Evolutionary conservation across 2,113 vertebrate genomes (phyloP).

Genomic region (Microcebus tavaratra): DNA sequence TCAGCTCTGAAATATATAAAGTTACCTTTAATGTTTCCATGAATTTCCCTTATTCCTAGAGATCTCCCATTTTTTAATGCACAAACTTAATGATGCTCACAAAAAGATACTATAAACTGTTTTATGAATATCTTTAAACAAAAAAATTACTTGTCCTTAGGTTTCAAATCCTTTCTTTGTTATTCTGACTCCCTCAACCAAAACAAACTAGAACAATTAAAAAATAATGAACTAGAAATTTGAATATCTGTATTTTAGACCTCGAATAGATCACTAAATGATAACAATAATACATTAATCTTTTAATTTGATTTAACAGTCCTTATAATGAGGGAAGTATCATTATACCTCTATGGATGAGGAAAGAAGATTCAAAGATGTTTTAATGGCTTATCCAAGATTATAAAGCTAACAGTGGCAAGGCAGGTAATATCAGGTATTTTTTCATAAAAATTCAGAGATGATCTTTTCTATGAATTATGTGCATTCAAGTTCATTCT

Average conservation of each 20-base stretch:
- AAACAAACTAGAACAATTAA: slow-evolving; percentile 52
- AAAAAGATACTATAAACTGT: slow-evolving; percentile 55
- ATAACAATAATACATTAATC: neutral
- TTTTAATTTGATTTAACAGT: neutral
- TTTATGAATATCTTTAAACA: slow-evolving; percentile 34
- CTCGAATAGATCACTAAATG: neutral
- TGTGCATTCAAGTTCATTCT: neutral
- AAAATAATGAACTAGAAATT: neutral
- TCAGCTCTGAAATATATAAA: neutral
- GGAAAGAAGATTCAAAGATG: neutral
- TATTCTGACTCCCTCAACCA: slow-evolving; percentile 62
- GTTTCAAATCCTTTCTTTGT: neutral
- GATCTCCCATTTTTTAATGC: slow-evolving; percentile 49
- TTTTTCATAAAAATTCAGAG: slow-evolving; percentile 10
- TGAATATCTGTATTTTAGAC: neutral
- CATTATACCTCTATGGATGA: neutral
- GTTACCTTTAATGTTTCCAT: neutral
- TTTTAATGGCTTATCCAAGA: neutral
- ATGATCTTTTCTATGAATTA: neutral
- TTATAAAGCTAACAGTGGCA: neutral
- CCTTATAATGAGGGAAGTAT: neutral
- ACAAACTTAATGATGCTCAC: slow-evolving; percentile 68
- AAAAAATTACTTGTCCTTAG: neutral
- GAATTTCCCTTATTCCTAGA: neutral
- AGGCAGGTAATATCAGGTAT: neutral